Conservation (phyloP, 2,797 vertebrate genomes). For the Pangasius mekongensis region DNA sequence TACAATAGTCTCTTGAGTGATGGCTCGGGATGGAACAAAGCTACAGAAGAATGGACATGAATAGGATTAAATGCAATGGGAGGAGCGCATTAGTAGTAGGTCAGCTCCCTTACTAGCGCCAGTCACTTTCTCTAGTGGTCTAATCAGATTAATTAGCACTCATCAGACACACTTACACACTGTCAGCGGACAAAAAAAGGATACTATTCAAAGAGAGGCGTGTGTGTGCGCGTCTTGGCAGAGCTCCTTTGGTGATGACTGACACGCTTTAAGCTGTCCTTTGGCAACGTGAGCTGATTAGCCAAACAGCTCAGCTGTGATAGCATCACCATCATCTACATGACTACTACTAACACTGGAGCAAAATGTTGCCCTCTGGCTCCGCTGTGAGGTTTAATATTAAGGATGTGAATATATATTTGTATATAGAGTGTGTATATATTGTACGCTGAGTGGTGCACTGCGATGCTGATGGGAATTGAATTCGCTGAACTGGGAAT, state of each 20-base stretch:
- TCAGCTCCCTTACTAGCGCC: slow-evolving; percentile 70
- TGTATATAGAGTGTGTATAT: slow-evolving; percentile 26
- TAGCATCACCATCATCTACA: slow-evolving; percentile 64
- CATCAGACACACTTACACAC: slow-evolving; percentile 53
- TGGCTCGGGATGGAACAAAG: slow-evolving; percentile 52
- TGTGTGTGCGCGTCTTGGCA: slow-evolving; percentile 49
- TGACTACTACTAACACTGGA: not conserved
- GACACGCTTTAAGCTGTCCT: slow-evolving; percentile 65
- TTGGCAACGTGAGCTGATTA: slow-evolving; percentile 67
- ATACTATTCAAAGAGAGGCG: slow-evolving; percentile 47
- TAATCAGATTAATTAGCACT: slow-evolving; percentile 77
- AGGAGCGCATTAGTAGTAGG: slow-evolving; percentile 73
- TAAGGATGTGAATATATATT: not conserved
- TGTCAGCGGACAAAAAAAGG: slow-evolving; percentile 45
- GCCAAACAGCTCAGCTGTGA: slow-evolving; percentile 66
- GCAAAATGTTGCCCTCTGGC: not conserved
- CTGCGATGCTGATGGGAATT: slow-evolving; percentile 78
- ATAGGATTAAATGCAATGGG: slow-evolving; percentile 73
- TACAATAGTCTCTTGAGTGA: slow-evolving; percentile 55
- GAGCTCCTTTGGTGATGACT: slow-evolving; percentile 59
- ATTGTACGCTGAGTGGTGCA: slow-evolving; percentile 69
- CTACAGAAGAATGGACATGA: slow-evolving; percentile 67
- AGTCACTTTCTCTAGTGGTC: slow-evolving; percentile 69
- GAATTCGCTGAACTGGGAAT: slow-evolving; percentile 83
- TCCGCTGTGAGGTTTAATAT: not conserved